Evolutionary conservation across 2,797 vertebrate species (phyloP), one percentile per base, ranked within the genome.

Genomic region (Hybognathus amarus): DNA sequence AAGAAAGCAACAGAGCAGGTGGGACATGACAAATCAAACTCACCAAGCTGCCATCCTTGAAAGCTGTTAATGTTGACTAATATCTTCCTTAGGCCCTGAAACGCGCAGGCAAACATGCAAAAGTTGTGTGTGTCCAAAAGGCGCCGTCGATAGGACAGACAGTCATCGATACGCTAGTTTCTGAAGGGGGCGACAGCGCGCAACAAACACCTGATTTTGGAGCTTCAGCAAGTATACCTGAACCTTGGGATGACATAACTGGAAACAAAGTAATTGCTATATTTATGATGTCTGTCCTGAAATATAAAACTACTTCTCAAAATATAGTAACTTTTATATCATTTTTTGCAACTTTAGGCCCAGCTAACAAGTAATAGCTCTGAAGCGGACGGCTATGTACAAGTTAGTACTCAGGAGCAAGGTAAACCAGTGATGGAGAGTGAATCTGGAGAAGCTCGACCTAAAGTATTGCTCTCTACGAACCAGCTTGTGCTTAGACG

Each of bases 1-100:
- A 93, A 93, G 85, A 95, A 93, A 80, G 93, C 94, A 59, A 94
- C 96, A 4, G 88, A 93, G 11, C 93, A 98, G 97, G 98, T 98
- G 93, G 88, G 33, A 38, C 15, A 3, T 67, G 22, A 76, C 3
- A 24, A 71, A 50, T 36, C 11, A 78, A 17, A 45, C 22, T 18
- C 18, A 45, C 7, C 33, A 38, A 33, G 61, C 13, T 30, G 33
- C 70, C 22, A 22, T 67, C 27, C 9, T 73, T 33, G 47, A 64
- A 54, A 71, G 17, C n/a, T 52, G 22, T 61, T 38, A 10, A 66
- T 66, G 47, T n/a, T 50, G 64, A 33, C 45, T 54, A 11, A 69
- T 54, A 4, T 84, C 20, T 77, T 85, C 24, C 80, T 82, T 84
- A 96, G 94, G 94, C 95, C 71, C 91, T 93, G 79, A 9, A 66